Base-by-base conservation (phyloP, 2,888 invertebrate genomes). In the Calephelis perditalis region DNA sequence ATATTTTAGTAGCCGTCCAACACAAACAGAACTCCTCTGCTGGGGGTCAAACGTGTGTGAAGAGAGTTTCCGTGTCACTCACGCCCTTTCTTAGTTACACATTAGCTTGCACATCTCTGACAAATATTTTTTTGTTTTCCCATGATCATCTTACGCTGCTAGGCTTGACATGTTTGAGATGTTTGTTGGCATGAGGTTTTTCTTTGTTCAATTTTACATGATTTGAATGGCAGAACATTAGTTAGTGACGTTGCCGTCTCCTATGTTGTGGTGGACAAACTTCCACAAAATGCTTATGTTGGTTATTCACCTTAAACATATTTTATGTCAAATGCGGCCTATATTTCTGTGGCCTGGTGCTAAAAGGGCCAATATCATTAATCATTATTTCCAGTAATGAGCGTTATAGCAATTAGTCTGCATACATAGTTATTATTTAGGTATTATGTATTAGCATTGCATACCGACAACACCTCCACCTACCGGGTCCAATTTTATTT, bases 1-100 rank as follows among this genome's bases (percentile, higher is more conserved):
- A 89, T 89, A 89, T 89, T 89, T 87, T 89, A 89, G 89, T 90
- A 89, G 89, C 86, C 86, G 83, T 80, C 76, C 80, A 83, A 80
- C 71, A 73, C 82, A 89, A 89, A 90, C 78, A 89, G 67, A 78
- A 84, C 84, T 85, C 81, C 86, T 88, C 86, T 87, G 88, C 86
- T 84, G 85, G 83, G 81, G 87, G 88, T 86, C 88, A 88, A 76
- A 76, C 83, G 81, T 86, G 85, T 89, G 85, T 88, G 85, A 85
- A 84, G 84, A 86, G 84, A 85, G 85, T 87, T 88, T 87, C 85
- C 87, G 85, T 85, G 86, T 88, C 86, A 81, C 78, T 78, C 83
- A 73, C 73, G 74, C 76, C 67, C 78, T 70, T 76, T 79, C 84
- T 84, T 84, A 80, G 83, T 82, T 83, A 85, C 86, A 85, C 86